Evolutionary conservation across 1,140 invertebrate species (phyloP).

Genomic region (Dufourea novaeangliae): DNA sequence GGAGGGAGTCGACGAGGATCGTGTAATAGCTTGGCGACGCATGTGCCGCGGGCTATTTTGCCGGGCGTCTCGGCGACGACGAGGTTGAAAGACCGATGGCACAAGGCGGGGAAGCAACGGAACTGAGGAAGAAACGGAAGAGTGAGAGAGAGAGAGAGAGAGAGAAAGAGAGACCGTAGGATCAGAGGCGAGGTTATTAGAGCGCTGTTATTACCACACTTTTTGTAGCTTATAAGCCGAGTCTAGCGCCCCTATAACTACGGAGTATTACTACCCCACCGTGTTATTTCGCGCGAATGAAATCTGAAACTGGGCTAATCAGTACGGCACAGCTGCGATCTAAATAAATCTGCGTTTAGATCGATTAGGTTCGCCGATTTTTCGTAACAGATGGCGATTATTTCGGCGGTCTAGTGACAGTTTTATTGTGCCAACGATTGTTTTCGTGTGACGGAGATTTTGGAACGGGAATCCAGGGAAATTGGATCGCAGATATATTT

Average conservation of each 20-base stretch:
- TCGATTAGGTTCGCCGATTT: too few relatives aligned
- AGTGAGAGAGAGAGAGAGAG: not conserved
- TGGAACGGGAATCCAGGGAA: too few relatives aligned
- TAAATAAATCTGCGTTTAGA: not conserved
- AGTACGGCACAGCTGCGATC: not conserved
- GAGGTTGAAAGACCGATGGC: not conserved
- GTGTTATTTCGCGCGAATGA: conserved; percentile 28
- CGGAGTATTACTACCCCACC: conserved; percentile 29
- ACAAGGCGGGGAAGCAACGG: not conserved
- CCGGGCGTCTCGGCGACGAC: not conserved
- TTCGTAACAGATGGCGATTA: too few relatives aligned
- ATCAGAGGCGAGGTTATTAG: conserved; percentile 53
- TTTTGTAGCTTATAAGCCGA: conserved; percentile 53
- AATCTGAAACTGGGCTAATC: conserved; percentile 41
- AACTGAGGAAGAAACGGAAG: not conserved
- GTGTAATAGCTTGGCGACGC: conserved; percentile 10
- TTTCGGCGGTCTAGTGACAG: too few relatives aligned
- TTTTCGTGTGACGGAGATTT: too few relatives aligned
- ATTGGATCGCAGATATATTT: too few relatives aligned
- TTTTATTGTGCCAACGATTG: too few relatives aligned
- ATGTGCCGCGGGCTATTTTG: conserved; percentile 1
- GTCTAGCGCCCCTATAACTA: conserved; percentile 24
- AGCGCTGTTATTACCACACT: conserved; percentile 43
- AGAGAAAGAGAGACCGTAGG: not conserved
- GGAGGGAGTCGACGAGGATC: not conserved